Percentiles rank a stretch among this genome's conserved stretches.
Evolutionary conservation across 2,888 invertebrate genomes (phyloP).

Genomic region (Dynastes maya): DNA sequence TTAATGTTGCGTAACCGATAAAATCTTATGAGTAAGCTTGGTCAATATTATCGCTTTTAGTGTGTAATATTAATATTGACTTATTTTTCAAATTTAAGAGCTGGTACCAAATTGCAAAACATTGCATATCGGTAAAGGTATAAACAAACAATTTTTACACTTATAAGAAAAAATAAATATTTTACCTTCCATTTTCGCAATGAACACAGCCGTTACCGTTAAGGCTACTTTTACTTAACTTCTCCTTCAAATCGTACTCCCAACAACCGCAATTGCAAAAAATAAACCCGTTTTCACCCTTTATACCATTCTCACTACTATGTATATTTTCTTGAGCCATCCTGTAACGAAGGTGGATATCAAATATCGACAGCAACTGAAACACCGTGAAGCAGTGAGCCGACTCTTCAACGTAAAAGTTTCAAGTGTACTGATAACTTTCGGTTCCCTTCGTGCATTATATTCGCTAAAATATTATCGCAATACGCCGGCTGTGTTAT

Average conservation of each 20-base stretch:
- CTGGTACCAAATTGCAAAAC: not conserved
- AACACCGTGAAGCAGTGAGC: not conserved
- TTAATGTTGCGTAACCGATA: no score
- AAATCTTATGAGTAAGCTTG: no score
- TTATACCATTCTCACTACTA: not conserved
- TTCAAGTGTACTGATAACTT: slow-evolving; percentile 21
- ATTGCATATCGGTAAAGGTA: not conserved
- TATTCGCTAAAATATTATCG: slow-evolving; percentile 30
- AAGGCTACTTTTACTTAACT: not conserved
- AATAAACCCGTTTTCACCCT: slow-evolving; percentile 12
- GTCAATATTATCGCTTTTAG: no score
- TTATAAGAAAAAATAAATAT: not conserved
- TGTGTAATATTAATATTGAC: not conserved
- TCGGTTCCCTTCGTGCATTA: not conserved
- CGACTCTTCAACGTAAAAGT: slow-evolving; percentile 1
- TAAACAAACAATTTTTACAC: not conserved
- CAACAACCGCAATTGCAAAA: slow-evolving; percentile 38
- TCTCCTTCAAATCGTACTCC: slow-evolving; percentile 36
- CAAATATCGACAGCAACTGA: not conserved
- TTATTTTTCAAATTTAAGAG: not conserved
- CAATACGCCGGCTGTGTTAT: not conserved
- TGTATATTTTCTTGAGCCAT: slow-evolving; percentile 26
- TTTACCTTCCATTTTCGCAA: slow-evolving; percentile 36
- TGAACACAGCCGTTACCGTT: slow-evolving; percentile 10
- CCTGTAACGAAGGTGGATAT: not conserved